Evolutionary conservation across 1,140 invertebrate species (phyloP), one percentile per base, ranked within the genome.

Genomic region (Drosophila novamexicana): DNA sequence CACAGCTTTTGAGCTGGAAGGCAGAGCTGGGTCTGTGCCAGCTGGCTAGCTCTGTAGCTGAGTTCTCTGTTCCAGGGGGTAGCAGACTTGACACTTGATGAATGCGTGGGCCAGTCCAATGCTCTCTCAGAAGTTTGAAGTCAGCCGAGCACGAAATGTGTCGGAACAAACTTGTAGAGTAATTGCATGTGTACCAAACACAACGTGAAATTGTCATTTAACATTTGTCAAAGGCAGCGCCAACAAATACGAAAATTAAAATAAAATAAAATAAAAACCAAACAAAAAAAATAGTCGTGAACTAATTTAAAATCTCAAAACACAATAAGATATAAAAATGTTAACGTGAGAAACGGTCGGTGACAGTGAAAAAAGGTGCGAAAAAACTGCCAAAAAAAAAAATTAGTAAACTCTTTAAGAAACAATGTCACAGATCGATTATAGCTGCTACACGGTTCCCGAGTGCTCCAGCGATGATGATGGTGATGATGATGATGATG

Each of bases 391-490:
- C 8, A 61, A 77, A 44, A 50, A 70, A 50, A 70, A 52, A 70
- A 29, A 29, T 29, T 16, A 32, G 22, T 16, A 53, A 75, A 39
- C 16, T 7, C 16, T 57, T 39, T 3, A 62, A 42, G 37, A 0
- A 56, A 37, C 62, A 40, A 91, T 91, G 90, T 82, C 90, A 8
- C 81, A 90, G 70, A 77, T 90, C 37, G 89, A 92, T 68, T 90
- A 85, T 52, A 89, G 85, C 53, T 92, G 91, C 37, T 92, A 92
- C n/a, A 92, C 91, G 14, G 82, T 92, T 67, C 91, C 85, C 9
- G 91, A 92, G 73, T 81, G 76, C 39, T 79, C 90, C 34, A 77
- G 69, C 45, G 81, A 90, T 50, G 82, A 79, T 50, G 82, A 79
- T 10, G 14, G 14, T 14, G 66, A 75, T 37, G 57, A 59, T 37